These are phyloP conservation scores for Pagrus major DNA, from an alignment of 2,113 vertebrate genomes.

Conservation along the genomic window DNA sequence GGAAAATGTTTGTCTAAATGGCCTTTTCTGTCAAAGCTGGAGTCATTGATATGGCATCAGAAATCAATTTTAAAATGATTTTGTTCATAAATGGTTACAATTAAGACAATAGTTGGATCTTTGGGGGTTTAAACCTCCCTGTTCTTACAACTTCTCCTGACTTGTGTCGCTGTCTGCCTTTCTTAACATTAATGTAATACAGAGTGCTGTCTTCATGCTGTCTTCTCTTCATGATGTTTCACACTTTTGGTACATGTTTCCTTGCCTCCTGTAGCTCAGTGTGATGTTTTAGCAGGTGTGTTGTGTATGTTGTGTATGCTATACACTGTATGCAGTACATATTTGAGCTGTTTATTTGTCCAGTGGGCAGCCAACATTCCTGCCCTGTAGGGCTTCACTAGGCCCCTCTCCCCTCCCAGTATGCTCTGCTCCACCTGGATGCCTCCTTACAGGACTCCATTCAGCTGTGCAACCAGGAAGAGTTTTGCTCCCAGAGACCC, in stretches of 20 bases:
- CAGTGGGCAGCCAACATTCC: slow-evolving; percentile 66
- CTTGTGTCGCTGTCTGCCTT: slow-evolving; percentile 19
- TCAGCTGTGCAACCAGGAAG: slow-evolving; percentile 60
- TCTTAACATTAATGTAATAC: neutral
- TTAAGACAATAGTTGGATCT: neutral
- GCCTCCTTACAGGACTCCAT: slow-evolving; percentile 31
- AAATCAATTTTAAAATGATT: neutral
- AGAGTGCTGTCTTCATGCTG: neutral
- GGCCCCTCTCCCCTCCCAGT: slow-evolving; percentile 50
- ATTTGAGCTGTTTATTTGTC: slow-evolving; percentile 65
- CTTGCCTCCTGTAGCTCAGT: neutral
- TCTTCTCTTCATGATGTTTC: neutral
- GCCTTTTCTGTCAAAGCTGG: neutral
- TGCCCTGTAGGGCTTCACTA: slow-evolving; percentile 50
- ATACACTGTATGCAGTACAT: slow-evolving; percentile 26
- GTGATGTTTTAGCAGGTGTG: slow-evolving; percentile 68
- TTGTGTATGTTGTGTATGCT: slow-evolving; percentile 31
- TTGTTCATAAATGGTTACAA: neutral
- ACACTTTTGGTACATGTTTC: neutral
- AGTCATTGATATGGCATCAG: neutral
- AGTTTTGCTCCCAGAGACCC: slow-evolving; percentile 17
- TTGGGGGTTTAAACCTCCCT: neutral
- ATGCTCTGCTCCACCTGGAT: slow-evolving; percentile 67
- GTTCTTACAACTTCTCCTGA: neutral
- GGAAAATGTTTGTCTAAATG: slow-evolving; percentile 9